Evolutionary conservation across 1,140 invertebrate genomes (phyloP).

Genomic region (Ephestia elutella): DNA sequence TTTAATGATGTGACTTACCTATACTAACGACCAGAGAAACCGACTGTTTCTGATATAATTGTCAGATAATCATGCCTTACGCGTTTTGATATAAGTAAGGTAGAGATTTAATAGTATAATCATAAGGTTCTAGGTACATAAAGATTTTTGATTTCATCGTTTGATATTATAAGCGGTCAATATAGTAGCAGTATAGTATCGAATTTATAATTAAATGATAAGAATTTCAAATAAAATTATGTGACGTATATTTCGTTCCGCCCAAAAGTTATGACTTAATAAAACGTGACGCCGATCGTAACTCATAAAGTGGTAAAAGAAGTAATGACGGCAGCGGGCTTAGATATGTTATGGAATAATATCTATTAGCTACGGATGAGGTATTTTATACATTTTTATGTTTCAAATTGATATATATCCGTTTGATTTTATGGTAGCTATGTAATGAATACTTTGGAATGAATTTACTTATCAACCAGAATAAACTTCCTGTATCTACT

Average conservation of each 20-base stretch:
- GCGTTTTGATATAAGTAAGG: slow-evolving; percentile 7
- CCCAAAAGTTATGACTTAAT: slow-evolving; percentile 56
- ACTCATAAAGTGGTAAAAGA: slow-evolving; percentile 47
- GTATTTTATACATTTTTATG: slow-evolving; percentile 18
- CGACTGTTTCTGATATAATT: slow-evolving; percentile 16
- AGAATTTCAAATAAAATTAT: slow-evolving; percentile 25
- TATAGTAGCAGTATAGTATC: slow-evolving; percentile 9
- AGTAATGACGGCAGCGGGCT: slow-evolving; percentile 33
- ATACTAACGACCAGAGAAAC: neutral
- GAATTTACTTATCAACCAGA: too few species aligned
- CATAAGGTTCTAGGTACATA: neutral
- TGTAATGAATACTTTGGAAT: too few species aligned
- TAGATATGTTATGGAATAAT: slow-evolving; percentile 37
- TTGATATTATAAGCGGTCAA: slow-evolving; percentile 15
- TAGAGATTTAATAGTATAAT: slow-evolving; percentile 20
- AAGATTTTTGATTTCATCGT: neutral
- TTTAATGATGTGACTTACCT: neutral
- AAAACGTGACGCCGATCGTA: slow-evolving; percentile 45
- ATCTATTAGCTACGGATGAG: slow-evolving; percentile 42
- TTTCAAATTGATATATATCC: neutral
- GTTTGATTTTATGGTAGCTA: too few species aligned
- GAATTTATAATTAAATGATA: slow-evolving; percentile 25
- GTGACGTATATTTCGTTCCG: slow-evolving; percentile 42
- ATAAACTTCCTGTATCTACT: too few species aligned
- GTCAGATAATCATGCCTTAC: slow-evolving; percentile 18